Evolutionary conservation across 1,140 invertebrate species (phyloP).

Genomic region (Drosophila neocordata): DNA sequence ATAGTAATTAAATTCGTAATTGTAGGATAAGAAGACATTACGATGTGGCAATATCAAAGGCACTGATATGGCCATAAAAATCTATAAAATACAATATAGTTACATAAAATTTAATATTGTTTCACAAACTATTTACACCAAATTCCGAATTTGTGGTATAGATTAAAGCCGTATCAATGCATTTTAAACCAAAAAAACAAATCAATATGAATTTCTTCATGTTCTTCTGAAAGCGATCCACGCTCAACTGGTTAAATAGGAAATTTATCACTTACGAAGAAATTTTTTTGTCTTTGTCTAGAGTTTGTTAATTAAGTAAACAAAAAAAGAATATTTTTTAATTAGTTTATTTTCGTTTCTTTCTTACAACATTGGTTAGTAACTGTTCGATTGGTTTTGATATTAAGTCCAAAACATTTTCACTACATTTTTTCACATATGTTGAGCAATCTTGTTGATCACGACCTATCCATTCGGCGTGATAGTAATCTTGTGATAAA

Average conservation of each 20-base stretch:
- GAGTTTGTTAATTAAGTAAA: conserved; percentile 46
- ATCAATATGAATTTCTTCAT: conserved; percentile 12
- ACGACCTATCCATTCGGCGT: conserved; percentile 84
- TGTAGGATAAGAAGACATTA: conserved; percentile 89
- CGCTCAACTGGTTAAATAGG: conserved; percentile 18
- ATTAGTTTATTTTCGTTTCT: conserved; percentile 58
- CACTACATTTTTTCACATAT: conserved; percentile 73
- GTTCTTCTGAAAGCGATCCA: conserved; percentile 17
- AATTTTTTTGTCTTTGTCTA: conserved; percentile 28
- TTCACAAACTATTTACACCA: conserved; percentile 25
- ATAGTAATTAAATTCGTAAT: conserved; percentile 89
- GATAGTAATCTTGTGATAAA: conserved; percentile 84
- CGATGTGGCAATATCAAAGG: conserved; percentile 88
- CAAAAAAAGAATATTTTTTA: conserved; percentile 19
- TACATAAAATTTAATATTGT: no score
- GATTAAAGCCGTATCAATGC: conserved; percentile 11
- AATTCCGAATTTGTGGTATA: conserved; percentile 43
- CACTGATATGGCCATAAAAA: conserved; percentile 88
- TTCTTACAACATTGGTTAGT: conserved; percentile 35
- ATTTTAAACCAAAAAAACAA: conserved; percentile 24
- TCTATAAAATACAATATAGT: conserved; percentile 36
- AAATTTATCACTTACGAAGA: conserved; percentile 10
- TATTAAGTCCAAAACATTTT: conserved; percentile 69
- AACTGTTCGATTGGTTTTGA: conserved; percentile 60
- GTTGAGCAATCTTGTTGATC: conserved; percentile 68